phyloP scores from a whole-genome alignment of 2,113 vertebrate genomes.

The Syngnathus scovelli region DNA sequence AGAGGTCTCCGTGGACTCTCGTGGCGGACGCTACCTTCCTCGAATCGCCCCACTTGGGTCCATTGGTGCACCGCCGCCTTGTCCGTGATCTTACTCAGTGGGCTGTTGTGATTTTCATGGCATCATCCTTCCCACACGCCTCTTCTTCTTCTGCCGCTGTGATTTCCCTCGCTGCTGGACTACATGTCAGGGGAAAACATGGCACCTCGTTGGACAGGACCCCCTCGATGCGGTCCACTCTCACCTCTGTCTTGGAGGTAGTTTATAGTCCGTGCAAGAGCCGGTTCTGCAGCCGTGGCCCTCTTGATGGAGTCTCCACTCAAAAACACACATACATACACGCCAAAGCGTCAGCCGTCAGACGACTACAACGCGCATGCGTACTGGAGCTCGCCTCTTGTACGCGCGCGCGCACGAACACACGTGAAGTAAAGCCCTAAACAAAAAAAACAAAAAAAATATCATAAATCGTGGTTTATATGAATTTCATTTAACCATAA shows the following conservation, averaged over 20 bases:
- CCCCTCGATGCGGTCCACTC: neutral
- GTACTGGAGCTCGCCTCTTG: conserved; percentile 15
- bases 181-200: conserved; percentile 35
- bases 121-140: conserved; percentile 37
- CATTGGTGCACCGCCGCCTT: conserved; percentile 34
- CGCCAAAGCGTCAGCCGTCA: conserved; percentile 37
- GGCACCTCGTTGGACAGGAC: neutral
- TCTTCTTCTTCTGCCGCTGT: neutral
- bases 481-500: neutral
- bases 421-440: neutral
- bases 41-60: conserved; percentile 34
- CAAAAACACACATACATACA: neutral
- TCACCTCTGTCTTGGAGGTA: conserved; percentile 2
- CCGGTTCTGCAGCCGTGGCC: conserved; percentile 32
- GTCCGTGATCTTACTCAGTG: conserved; percentile 41
- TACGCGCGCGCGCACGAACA: neutral
- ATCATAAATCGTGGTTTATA: neutral
- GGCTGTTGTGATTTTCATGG: conserved; percentile 54
- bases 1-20: conserved; percentile 38
- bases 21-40: conserved; percentile 52
- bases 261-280: conserved; percentile 12
- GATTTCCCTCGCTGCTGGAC: conserved; percentile 5
- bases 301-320: conserved; percentile 7
- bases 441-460: neutral
- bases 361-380: conserved; percentile 55